Conservation (phyloP, 2,888 invertebrate species). For the Piscicola geometra region DNA sequence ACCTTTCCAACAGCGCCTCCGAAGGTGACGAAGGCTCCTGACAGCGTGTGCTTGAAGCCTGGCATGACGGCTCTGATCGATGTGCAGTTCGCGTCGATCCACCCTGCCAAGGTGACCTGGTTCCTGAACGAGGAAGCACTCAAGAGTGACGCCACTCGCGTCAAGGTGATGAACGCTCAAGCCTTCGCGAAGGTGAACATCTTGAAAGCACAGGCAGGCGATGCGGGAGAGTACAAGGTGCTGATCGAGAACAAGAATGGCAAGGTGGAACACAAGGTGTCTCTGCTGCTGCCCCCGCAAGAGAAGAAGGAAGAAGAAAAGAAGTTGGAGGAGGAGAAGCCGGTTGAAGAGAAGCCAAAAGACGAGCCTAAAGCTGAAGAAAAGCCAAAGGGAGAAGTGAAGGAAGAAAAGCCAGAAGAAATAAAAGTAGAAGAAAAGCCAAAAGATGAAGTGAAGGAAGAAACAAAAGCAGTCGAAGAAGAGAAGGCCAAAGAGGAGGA, state of each 20-base stretch:
- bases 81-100: constrained; percentile 43
- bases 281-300: constrained; percentile 54
- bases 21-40: constrained; percentile 39
- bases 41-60: constrained; percentile 43
- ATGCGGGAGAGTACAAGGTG: constrained; percentile 45
- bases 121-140: constrained; percentile 39
- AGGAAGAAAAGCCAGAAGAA: not conserved
- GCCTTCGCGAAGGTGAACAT: constrained; percentile 45
- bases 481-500: constrained; percentile 41
- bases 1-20: constrained; percentile 42
- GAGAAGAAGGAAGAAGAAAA: constrained; percentile 12
- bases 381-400: not conserved
- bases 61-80: constrained; percentile 44
- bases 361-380: not conserved
- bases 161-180: constrained; percentile 43
- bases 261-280: constrained; percentile 41
- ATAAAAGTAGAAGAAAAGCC: not conserved
- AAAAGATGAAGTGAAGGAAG: not conserved
- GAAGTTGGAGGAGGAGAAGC: constrained; percentile 4
- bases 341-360: not conserved
- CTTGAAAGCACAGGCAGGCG: constrained; percentile 40
- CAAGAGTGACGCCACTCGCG: constrained; percentile 36
- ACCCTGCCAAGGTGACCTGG: constrained; percentile 46
- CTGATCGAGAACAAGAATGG: constrained; percentile 45
- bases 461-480: not conserved